A percentile compares a stretch with the other conserved stretches of the same genome.
Conservation (phyloP, 2,888 invertebrate species). For the Meghimatium bilineatum region DNA sequence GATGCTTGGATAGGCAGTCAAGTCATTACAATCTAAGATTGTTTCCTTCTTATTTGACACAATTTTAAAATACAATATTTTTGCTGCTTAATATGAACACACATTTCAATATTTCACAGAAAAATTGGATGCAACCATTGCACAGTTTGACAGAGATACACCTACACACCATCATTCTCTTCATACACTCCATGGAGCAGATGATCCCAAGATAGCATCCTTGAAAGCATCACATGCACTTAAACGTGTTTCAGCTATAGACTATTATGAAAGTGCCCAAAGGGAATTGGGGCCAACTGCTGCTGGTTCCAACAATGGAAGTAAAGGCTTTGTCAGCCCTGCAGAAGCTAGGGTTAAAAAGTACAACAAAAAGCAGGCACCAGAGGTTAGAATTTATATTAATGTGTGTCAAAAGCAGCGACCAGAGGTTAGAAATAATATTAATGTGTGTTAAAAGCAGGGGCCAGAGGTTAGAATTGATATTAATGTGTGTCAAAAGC, state of each 20-base stretch:
- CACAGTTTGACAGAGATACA: slow-evolving; percentile 62
- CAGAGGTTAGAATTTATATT: slow-evolving; percentile 15
- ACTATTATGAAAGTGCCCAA: slow-evolving; percentile 58
- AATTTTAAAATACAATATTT: too few relatives aligned
- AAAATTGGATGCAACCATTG: slow-evolving; percentile 73
- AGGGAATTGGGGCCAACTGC: slow-evolving; percentile 29
- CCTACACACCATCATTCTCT: slow-evolving; percentile 49
- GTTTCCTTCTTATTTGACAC: too few relatives aligned
- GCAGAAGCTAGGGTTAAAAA: slow-evolving; percentile 63
- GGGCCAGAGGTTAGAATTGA: too few relatives aligned
- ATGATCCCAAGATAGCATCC: slow-evolving; percentile 86
- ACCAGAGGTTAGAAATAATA: background rate
- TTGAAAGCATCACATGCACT: slow-evolving; percentile 86
- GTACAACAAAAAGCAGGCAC: slow-evolving; percentile 59
- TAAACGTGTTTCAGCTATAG: slow-evolving; percentile 70
- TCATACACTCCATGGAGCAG: slow-evolving; percentile 47
- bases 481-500: too few relatives aligned
- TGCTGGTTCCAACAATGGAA: slow-evolving; percentile 44
- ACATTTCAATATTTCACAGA: slow-evolving; percentile 61
- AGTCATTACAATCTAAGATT: too few relatives aligned
- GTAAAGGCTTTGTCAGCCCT: slow-evolving; percentile 58
- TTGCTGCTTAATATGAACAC: background rate
- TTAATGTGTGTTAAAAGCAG: too few relatives aligned
- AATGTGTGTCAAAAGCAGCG: background rate
- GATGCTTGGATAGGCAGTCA: too few relatives aligned